Conservation (phyloP, 1,140 invertebrate species). For the Drosophila takahashii region DNA sequence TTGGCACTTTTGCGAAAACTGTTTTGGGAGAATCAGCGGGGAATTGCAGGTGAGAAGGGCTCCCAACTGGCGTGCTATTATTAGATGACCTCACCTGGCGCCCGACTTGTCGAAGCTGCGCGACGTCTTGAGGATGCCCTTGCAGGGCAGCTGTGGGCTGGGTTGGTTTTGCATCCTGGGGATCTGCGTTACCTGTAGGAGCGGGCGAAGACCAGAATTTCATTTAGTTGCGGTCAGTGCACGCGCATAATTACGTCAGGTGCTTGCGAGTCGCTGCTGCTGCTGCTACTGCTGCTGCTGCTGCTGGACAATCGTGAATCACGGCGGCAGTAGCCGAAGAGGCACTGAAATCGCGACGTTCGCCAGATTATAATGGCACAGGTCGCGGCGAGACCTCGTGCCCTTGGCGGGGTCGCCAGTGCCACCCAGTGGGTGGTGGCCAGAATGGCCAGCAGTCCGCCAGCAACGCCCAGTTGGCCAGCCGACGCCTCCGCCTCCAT, state of each 20-base stretch:
- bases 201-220: slow-evolving; percentile 8
- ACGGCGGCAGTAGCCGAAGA: slow-evolving; percentile 42
- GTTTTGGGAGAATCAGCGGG: slow-evolving; percentile 18
- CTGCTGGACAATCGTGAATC: slow-evolving; percentile 53
- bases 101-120: slow-evolving; percentile 92
- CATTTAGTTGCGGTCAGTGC: slow-evolving; percentile 41
- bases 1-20: slow-evolving; percentile 92
- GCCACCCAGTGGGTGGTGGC: slow-evolving; percentile 47
- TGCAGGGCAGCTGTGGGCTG: slow-evolving; percentile 90
- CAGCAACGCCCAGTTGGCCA: slow-evolving; percentile 11
- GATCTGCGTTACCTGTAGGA: slow-evolving; percentile 36
- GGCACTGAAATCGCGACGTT: slow-evolving; percentile 40
- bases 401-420: slow-evolving; percentile 65
- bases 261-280: slow-evolving; percentile 6
- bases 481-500: not conserved
- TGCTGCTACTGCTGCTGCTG: slow-evolving; percentile 14
- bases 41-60: not conserved
- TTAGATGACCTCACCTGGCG: slow-evolving; percentile 59
- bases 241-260: slow-evolving; percentile 67
- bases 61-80: not conserved
- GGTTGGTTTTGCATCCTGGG: slow-evolving; percentile 79
- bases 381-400: slow-evolving; percentile 48
- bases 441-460: slow-evolving; percentile 1
- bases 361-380: slow-evolving; percentile 52
- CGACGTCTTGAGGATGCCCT: slow-evolving; percentile 96